A percentile compares a stretch with the other conserved stretches of the same genome.
Conservation (phyloP, 2,113 vertebrate species). For the Hydrochoerus hydrochaeris region DNA sequence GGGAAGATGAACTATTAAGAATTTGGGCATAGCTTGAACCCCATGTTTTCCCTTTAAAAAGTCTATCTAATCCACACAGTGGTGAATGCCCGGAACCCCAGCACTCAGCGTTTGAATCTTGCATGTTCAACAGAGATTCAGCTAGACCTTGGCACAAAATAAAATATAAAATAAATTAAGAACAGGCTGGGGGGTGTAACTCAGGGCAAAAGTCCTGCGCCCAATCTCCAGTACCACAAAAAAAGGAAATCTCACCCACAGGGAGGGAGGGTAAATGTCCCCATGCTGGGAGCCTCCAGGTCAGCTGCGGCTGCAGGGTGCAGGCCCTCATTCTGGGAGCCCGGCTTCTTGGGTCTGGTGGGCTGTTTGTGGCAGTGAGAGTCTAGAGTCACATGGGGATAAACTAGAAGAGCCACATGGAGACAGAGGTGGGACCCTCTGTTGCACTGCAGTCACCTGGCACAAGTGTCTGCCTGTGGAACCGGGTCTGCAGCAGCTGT, state of each 20-base stretch:
- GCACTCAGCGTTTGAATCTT: not conserved
- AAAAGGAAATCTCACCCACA: not conserved
- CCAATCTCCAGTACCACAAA: not conserved
- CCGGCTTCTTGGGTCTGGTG: no score
- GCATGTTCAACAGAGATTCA: not conserved
- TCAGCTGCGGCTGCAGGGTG: not conserved
- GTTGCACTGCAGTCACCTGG: fast-evolving
- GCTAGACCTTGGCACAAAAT: not conserved
- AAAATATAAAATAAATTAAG: not conserved
- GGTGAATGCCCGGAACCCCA: not conserved
- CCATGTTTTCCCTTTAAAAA: not conserved
- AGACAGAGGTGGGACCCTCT: no score
- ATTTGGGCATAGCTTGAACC: not conserved
- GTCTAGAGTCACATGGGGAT: not conserved
- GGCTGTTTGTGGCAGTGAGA: fast-evolving
- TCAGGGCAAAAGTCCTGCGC: not conserved
- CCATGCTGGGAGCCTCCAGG: fast-evolving
- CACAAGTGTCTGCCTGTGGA: fast-evolving
- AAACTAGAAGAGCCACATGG: fast-evolving
- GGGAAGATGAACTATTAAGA: not conserved
- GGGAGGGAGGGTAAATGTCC: fast-evolving
- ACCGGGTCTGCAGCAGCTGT: fast-evolving
- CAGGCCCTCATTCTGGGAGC: not conserved
- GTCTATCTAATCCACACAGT: not conserved
- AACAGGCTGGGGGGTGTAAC: not conserved